Evolutionary conservation across 2,797 vertebrate species (phyloP).

Genomic region (Chanos chanos): DNA sequence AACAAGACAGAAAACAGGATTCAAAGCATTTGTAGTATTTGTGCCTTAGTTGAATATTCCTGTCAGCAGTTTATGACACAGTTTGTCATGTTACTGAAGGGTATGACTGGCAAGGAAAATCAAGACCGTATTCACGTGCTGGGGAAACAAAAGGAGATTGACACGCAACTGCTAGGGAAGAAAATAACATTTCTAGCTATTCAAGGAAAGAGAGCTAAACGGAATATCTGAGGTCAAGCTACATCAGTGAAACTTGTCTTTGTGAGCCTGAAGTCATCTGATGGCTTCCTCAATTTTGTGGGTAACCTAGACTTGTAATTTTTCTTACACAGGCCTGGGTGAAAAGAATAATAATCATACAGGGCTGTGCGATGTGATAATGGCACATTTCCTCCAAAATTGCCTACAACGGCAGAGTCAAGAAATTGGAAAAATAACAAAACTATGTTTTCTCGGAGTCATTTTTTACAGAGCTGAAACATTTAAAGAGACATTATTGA

Average conservation of each 20-base stretch:
- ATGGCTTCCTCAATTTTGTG: not conserved
- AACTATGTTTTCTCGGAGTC: slow-evolving; percentile 27
- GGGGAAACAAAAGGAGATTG: too few species aligned
- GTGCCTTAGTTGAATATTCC: not conserved
- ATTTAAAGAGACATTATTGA: too few species aligned
- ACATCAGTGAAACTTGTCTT: too few species aligned
- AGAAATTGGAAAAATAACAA: slow-evolving; percentile 26
- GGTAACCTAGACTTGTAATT: slow-evolving; percentile 44
- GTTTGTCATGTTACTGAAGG: too few species aligned
- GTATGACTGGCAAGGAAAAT: too few species aligned
- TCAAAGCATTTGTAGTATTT: too few species aligned
- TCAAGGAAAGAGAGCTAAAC: too few species aligned
- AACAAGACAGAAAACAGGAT: slow-evolving; percentile 29
- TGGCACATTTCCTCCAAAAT: slow-evolving; percentile 45
- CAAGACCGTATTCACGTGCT: too few species aligned
- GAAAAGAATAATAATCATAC: slow-evolving; percentile 49
- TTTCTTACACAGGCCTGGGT: slow-evolving; percentile 18
- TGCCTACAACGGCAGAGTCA: slow-evolving; percentile 39
- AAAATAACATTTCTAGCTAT: too few species aligned
- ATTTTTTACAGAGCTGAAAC: not conserved
- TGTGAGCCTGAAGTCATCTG: not conserved
- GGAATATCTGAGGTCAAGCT: too few species aligned
- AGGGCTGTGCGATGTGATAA: slow-evolving; percentile 32
- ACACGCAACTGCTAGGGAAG: too few species aligned
- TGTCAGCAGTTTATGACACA: slow-evolving; percentile 3